These are phyloP conservation scores for Drosophila ustulata DNA, from an alignment of 2,888 invertebrate species.

Conservation along the genomic window DNA sequence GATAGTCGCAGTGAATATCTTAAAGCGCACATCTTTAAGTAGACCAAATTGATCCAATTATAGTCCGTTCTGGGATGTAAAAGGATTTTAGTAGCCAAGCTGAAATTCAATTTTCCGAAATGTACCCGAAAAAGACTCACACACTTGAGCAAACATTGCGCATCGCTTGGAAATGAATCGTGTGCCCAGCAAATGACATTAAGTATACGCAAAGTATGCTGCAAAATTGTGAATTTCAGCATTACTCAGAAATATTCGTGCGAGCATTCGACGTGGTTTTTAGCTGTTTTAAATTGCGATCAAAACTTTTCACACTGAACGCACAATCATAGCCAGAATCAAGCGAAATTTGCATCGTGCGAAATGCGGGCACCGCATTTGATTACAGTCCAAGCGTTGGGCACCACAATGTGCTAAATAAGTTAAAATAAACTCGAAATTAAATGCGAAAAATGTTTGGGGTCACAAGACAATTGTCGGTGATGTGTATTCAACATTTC, in stretches of 20 bases:
- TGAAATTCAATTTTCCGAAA: constrained; percentile 42
- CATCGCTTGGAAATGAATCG: constrained; percentile 9
- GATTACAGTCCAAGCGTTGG: constrained; percentile 25
- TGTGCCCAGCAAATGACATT: too few relatives aligned
- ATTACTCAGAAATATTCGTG: background rate
- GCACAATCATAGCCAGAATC: constrained; percentile 52
- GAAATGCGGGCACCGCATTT: constrained; percentile 41
- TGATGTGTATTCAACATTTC: constrained; percentile 26
- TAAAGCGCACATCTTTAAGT: constrained; percentile 19
- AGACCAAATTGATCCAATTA: constrained; percentile 22
- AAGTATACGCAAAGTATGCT: constrained; percentile 8
- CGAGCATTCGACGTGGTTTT: constrained; percentile 15
- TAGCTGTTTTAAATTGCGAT: constrained; percentile 21
- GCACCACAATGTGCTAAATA: constrained; percentile 23
- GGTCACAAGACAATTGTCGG: constrained; percentile 33
- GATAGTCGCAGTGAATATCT: constrained; percentile 15
- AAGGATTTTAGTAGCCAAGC: background rate
- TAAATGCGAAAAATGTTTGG: constrained; percentile 30
- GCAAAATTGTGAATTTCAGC: background rate
- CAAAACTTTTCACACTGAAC: constrained; percentile 7
- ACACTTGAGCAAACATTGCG: constrained; percentile 28
- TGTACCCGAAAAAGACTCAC: constrained; percentile 11
- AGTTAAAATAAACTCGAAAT: constrained; percentile 32
- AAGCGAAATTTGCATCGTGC: constrained; percentile 34
- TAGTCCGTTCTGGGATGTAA: constrained; percentile 8